A percentile compares a stretch with the other conserved stretches of the same genome.
These are phyloP conservation scores for Chlamydotis undulata DNA, from an alignment of 2,113 vertebrate species.

Conservation along the genomic window DNA sequence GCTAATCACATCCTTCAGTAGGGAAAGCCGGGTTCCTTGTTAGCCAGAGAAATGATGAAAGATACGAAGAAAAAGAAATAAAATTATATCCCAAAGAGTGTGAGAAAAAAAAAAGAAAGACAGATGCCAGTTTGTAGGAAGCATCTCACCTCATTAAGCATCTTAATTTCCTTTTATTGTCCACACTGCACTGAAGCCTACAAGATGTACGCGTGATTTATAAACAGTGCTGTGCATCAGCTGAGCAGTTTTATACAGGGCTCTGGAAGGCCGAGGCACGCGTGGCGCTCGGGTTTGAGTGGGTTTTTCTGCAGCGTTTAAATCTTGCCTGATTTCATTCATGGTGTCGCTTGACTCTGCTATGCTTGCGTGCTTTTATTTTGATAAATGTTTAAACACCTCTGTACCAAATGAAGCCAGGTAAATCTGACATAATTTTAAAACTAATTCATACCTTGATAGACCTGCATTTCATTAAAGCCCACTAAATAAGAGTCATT, in stretches of 20 bases:
- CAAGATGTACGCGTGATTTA: conserved; percentile 30
- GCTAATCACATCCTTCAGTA: background rate
- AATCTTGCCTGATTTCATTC: background rate
- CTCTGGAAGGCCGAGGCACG: background rate
- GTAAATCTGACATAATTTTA: background rate
- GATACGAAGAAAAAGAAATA: background rate
- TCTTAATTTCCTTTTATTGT: conserved; percentile 51
- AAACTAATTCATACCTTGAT: background rate
- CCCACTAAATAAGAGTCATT: background rate
- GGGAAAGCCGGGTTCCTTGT: background rate
- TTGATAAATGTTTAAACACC: conserved; percentile 15
- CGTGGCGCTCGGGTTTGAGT: background rate
- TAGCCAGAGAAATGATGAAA: background rate
- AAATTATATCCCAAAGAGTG: background rate
- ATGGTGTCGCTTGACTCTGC: background rate
- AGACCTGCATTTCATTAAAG: conserved; percentile 2
- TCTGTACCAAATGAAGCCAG: background rate
- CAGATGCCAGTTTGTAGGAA: background rate
- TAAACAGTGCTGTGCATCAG: background rate
- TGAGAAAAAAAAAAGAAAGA: background rate
- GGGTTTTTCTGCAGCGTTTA: background rate
- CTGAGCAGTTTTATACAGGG: conserved; percentile 4
- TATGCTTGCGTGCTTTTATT: background rate
- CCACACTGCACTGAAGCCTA: background rate
- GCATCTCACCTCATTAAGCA: conserved; percentile 43